These are phyloP conservation scores for Argyresthia albistria DNA, from an alignment of 2,888 invertebrate genomes.

Conservation along the genomic window DNA sequence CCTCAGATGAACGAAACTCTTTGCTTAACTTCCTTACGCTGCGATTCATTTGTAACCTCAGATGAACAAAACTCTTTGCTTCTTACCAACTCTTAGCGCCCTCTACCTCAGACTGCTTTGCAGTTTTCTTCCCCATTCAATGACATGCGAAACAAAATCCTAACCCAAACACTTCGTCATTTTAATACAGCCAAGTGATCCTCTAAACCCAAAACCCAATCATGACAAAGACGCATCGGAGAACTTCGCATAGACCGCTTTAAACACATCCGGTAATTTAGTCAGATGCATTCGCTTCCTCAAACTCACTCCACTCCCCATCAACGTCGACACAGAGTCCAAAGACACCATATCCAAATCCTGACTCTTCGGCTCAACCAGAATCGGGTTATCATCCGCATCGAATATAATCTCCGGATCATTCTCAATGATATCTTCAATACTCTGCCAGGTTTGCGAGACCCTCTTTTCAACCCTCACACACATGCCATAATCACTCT, in stretches of 20 bases:
- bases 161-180: too few relatives aligned
- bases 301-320: conserved; percentile 20
- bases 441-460: conserved; percentile 49
- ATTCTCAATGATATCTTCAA: conserved; percentile 61
- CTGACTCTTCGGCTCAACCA: conserved; percentile 31
- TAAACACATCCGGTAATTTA: conserved; percentile 38
- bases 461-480: conserved; percentile 35
- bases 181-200: too few relatives aligned
- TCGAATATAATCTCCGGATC: conserved; percentile 66
- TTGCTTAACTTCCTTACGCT: too few relatives aligned
- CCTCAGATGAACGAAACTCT: too few relatives aligned
- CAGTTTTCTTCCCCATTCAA: too few relatives aligned
- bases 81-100: too few relatives aligned
- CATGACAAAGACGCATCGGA: conserved; percentile 21
- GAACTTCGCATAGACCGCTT: conserved; percentile 35
- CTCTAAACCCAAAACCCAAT: too few relatives aligned
- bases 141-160: too few relatives aligned
- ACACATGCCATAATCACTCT: conserved; percentile 60
- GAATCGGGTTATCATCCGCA: conserved; percentile 47
- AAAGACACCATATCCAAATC: conserved; percentile 10
- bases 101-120: too few relatives aligned
- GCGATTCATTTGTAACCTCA: too few relatives aligned
- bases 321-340: conserved; percentile 14
- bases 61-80: too few relatives aligned
- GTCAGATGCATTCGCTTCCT: conserved; percentile 29